Conservation (phyloP, 2,888 invertebrate species). For the Stenotaenia linearis region DNA sequence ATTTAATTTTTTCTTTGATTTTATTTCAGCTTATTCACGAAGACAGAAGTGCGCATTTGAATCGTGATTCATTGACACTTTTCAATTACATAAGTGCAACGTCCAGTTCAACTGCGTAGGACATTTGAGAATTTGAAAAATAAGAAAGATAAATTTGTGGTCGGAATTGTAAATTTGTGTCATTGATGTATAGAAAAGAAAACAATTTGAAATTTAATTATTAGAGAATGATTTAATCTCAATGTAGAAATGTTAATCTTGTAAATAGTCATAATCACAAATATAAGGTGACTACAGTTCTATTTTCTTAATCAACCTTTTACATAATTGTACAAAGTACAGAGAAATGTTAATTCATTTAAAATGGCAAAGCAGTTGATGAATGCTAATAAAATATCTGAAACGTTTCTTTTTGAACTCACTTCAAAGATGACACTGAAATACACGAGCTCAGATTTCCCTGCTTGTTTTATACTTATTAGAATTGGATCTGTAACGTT, state of each 20-base stretch:
- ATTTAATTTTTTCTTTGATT: background rate
- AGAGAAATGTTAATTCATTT: too few relatives aligned
- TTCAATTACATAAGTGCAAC: constrained; percentile 37
- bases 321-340: background rate
- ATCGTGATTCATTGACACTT: constrained; percentile 35
- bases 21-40: background rate
- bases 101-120: constrained; percentile 32
- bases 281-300: background rate
- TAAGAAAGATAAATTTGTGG: background rate
- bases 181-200: background rate
- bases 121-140: background rate
- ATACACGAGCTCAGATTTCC: too few relatives aligned
- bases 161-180: background rate
- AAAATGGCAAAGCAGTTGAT: too few relatives aligned
- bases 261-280: constrained; percentile 11
- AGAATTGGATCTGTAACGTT: too few relatives aligned
- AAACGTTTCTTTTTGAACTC: too few relatives aligned
- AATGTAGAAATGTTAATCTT: background rate
- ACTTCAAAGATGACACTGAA: too few relatives aligned
- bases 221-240: background rate
- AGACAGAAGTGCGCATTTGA: constrained; percentile 29
- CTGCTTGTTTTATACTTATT: too few relatives aligned
- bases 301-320: background rate
- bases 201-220: background rate
- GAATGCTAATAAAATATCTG: too few relatives aligned